These are phyloP conservation scores for Girardinichthys multiradiatus DNA, from an alignment of 2,113 vertebrate species.

Conservation along the genomic window DNA sequence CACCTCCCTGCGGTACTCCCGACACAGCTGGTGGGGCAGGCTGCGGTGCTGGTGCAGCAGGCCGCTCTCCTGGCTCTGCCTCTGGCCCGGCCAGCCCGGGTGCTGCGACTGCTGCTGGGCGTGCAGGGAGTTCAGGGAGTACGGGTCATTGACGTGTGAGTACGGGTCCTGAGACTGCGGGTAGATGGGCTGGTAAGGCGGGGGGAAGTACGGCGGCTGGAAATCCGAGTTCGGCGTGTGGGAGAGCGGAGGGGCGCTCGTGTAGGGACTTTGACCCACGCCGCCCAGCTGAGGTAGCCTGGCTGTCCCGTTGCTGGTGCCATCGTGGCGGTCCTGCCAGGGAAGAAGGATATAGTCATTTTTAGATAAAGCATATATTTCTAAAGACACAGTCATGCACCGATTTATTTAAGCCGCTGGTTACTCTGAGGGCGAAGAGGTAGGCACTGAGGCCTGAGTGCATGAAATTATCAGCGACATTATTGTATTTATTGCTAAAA, in stretches of 20 bases:
- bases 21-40: slow-evolving; percentile 94
- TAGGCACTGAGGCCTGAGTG: not conserved
- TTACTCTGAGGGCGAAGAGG: not conserved
- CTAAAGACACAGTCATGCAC: not conserved
- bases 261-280: slow-evolving; percentile 96
- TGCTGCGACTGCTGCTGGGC: slow-evolving; percentile 95
- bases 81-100: slow-evolving; percentile 96
- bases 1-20: slow-evolving; percentile 97
- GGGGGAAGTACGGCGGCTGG: slow-evolving; percentile 94
- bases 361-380: not conserved
- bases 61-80: slow-evolving; percentile 93
- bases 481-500: too few species aligned
- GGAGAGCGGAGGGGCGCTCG: slow-evolving; percentile 94
- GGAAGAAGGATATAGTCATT: slow-evolving; percentile 32
- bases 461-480: not conserved
- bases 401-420: not conserved
- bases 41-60: slow-evolving; percentile 95
- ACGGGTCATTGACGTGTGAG: slow-evolving; percentile 98
- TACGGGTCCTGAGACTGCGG: slow-evolving; percentile 99
- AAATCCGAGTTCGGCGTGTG: slow-evolving; percentile 96
- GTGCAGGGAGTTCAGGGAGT: slow-evolving; percentile 96
- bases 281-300: slow-evolving; percentile 95
- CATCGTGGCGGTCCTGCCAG: slow-evolving; percentile 92
- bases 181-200: slow-evolving; percentile 97
- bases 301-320: slow-evolving; percentile 95